A percentile compares a stretch with the other conserved stretches of the same genome.
These are phyloP conservation scores for Drosophila stalkeri DNA, from an alignment of 2,888 invertebrate species.

Conservation along the genomic window DNA sequence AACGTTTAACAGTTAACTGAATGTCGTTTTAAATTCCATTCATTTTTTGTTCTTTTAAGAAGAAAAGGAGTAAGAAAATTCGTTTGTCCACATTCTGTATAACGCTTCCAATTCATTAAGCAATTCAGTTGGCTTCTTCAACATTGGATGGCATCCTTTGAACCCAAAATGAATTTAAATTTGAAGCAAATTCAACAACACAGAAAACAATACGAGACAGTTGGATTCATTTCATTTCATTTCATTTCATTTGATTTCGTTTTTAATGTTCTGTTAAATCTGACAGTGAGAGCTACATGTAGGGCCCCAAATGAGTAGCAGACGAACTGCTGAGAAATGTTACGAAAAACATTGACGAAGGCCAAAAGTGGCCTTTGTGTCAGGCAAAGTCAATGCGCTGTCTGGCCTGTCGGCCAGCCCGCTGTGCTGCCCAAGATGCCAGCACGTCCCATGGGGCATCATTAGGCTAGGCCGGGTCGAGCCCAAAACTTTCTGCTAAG, in stretches of 20 bases:
- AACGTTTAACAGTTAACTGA: constrained; percentile 26
- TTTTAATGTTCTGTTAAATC: constrained; percentile 50
- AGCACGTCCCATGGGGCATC: constrained; percentile 69
- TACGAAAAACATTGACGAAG: constrained; percentile 57
- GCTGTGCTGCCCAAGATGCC: constrained; percentile 52
- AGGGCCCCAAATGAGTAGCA: constrained; percentile 28
- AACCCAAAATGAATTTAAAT: constrained; percentile 63
- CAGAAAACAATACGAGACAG: constrained; percentile 54
- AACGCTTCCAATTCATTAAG: constrained; percentile 69
- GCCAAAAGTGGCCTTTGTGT: constrained; percentile 60
- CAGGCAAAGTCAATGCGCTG: constrained; percentile 46
- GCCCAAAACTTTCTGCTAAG: constrained; percentile 37
- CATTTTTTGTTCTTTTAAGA: neutral
- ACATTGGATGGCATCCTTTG: constrained; percentile 46
- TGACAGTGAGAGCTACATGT: constrained; percentile 19
- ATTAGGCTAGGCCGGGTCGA: constrained; percentile 51
- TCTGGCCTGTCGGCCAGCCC: constrained; percentile 26
- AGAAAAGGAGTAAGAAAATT: constrained; percentile 32
- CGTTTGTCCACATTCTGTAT: constrained; percentile 44
- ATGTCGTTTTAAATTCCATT: constrained; percentile 40
- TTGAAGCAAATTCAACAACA: constrained; percentile 42
- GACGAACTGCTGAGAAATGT: constrained; percentile 19
- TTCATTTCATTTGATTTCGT: constrained; percentile 29
- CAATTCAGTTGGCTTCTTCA: constrained; percentile 52
- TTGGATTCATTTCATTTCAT: constrained; percentile 47